Conservation (phyloP, 2,113 vertebrate genomes). For the Leptosomus discolor region DNA sequence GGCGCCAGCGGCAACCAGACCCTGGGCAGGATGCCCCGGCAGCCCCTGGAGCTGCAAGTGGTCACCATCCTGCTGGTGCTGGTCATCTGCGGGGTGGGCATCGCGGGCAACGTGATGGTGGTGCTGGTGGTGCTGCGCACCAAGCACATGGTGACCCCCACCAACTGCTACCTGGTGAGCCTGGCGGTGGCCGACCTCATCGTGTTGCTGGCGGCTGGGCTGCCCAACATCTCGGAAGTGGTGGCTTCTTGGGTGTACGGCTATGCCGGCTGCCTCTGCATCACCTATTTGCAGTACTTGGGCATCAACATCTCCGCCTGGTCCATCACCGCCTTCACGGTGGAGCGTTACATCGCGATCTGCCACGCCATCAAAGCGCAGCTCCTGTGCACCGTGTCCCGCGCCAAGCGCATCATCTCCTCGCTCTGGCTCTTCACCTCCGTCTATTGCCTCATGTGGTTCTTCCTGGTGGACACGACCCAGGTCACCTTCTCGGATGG, state of each 20-base stretch:
- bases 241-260: slow-evolving; percentile 83
- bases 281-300: slow-evolving; percentile 87
- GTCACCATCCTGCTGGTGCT: slow-evolving; percentile 83
- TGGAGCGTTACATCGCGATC: slow-evolving; percentile 86
- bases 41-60: slow-evolving; percentile 79
- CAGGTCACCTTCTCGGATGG: slow-evolving; percentile 78
- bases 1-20: slow-evolving; percentile 34
- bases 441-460: slow-evolving; percentile 85
- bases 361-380: slow-evolving; percentile 84
- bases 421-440: slow-evolving; percentile 83
- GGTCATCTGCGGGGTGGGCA: slow-evolving; percentile 82
- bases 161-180: slow-evolving; percentile 87
- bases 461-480: slow-evolving; percentile 85
- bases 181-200: slow-evolving; percentile 83
- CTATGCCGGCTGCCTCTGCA: slow-evolving; percentile 81
- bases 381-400: slow-evolving; percentile 81
- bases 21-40: slow-evolving; percentile 75
- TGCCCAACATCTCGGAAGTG: slow-evolving; percentile 82
- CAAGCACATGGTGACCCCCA: slow-evolving; percentile 86
- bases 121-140: slow-evolving; percentile 83
- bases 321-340: slow-evolving; percentile 84
- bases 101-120: slow-evolving; percentile 84
- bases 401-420: slow-evolving; percentile 83
- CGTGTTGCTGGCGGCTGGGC: slow-evolving; percentile 80
- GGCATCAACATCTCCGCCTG: slow-evolving; percentile 86